Evolutionary conservation across 2,888 invertebrate species (phyloP), one percentile per base, ranked within the genome.

Genomic region (Drosophila rellima): DNA sequence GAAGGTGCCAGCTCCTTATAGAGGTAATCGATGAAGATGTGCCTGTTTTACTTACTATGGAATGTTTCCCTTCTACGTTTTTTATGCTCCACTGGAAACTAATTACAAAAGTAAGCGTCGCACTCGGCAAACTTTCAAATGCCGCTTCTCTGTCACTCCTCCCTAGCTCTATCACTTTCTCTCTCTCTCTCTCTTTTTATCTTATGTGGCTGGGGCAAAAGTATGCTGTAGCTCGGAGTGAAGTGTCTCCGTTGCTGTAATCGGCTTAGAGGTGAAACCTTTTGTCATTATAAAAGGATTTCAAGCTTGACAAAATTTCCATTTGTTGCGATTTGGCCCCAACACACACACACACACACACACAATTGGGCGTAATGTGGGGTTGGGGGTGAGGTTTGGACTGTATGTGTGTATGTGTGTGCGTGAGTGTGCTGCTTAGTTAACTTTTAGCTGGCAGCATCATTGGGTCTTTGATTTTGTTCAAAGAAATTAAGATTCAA

Each of bases 261-360:
- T 88, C 87, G 81, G 90, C 87, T 88, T 88, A 88, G 74, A 89
- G 87, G 87, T 80, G 79, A 81, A 81, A 90, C 87, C 87, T 86
- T 88, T 90, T 83, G 86, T 90, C 87, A 88, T 88, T 88, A 90
- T 84, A 79, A 82, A 88, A 74, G 87, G 84, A 88, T 88, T 88
- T 88, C 80, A 87, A 82, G 89, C 87, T 84, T 81, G 81, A 74
- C 79, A 84, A 82, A 77, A 87, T 87, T 84, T 81, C 76, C 88
- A 81, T 85, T 89, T 87, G 84, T 80, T 78, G 89, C 87, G 83
- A 88, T 71, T 80, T 72, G 50, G 29, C 50, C 31, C 51, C 35
- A 55, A 48, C 60, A 42, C 52, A 64, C 42, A 18, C 13, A 40
- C 44, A 57, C 29, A 29, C 50, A 44, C 52, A 55, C 47, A 35